phyloP scores from a whole-genome alignment of 2,797 vertebrate species.

The Scyliorhinus canicula region DNA sequence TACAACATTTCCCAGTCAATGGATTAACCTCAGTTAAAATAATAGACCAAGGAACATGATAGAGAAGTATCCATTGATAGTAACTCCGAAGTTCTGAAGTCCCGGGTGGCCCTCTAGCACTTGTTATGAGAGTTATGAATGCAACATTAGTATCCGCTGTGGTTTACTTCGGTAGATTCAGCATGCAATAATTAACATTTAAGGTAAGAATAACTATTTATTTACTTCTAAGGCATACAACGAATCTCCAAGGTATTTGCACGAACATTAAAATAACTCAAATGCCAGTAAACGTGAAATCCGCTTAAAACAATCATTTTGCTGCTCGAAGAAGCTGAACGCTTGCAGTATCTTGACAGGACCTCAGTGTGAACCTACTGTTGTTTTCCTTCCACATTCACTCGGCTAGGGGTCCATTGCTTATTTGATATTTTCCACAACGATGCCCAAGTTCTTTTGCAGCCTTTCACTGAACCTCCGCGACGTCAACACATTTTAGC shows the following conservation, averaged over 20 bases:
- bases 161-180: not conserved
- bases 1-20: not conserved
- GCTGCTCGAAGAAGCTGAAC: not conserved
- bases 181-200: not conserved
- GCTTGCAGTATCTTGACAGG: constrained; percentile 7
- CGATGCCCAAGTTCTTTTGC: constrained; percentile 15
- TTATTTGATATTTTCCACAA: constrained; percentile 33
- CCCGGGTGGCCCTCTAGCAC: not conserved
- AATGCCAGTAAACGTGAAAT: not conserved
- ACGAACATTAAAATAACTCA: not conserved
- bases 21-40: not conserved
- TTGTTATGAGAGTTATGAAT: not conserved
- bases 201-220: not conserved
- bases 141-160: not conserved
- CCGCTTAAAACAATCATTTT: not conserved
- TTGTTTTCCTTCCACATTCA: constrained; percentile 10
- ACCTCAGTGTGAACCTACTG: not conserved
- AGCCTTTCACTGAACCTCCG: constrained; percentile 24
- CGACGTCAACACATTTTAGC: constrained; percentile 30
- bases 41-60: not conserved
- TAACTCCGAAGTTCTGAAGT: not conserved
- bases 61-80: not conserved
- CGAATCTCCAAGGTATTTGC: not conserved
- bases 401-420: constrained; percentile 21
- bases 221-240: not conserved